Conservation (phyloP, 2,113 vertebrate species). For the Prietella phreatophila region DNA sequence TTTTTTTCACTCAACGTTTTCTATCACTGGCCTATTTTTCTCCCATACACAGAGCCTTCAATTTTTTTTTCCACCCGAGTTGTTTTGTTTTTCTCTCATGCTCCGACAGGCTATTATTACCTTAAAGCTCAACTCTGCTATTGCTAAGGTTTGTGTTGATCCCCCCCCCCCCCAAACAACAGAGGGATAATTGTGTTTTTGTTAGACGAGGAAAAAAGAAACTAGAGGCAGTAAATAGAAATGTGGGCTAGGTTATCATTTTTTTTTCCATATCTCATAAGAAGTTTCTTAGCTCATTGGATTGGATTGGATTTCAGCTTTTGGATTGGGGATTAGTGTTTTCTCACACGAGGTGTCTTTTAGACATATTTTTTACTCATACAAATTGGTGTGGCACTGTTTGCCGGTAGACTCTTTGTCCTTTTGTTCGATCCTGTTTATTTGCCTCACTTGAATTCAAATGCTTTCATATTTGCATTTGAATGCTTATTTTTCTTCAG, state of each 20-base stretch:
- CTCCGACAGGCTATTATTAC: slow-evolving; percentile 43
- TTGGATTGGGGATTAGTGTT: neutral
- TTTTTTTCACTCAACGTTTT: neutral
- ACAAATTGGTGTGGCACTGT: neutral
- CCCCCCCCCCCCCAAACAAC: neutral
- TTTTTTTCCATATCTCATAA: neutral
- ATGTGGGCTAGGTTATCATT: neutral
- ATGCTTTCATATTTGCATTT: slow-evolving; percentile 60
- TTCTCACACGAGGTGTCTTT: neutral
- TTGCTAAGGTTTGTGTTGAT: slow-evolving; percentile 25
- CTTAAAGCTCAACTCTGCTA: slow-evolving; percentile 23
- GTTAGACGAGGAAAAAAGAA: neutral
- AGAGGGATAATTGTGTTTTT: slow-evolving; percentile 24
- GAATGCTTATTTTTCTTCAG: slow-evolving; percentile 50
- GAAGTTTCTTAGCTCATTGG: neutral
- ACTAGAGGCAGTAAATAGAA: neutral
- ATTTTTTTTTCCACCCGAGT: neutral
- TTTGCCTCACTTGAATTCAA: slow-evolving; percentile 57
- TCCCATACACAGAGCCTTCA: neutral
- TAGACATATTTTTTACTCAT: neutral
- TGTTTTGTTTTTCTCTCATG: slow-evolving; percentile 31
- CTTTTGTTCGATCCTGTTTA: slow-evolving; percentile 35
- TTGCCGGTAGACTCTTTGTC: neutral
- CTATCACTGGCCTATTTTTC: neutral
- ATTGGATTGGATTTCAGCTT: slow-evolving; percentile 3